A percentile compares a stretch with the other conserved stretches of the same genome.
Conservation (phyloP, 2,113 vertebrate genomes). For the Malaclemys terrapin region DNA sequence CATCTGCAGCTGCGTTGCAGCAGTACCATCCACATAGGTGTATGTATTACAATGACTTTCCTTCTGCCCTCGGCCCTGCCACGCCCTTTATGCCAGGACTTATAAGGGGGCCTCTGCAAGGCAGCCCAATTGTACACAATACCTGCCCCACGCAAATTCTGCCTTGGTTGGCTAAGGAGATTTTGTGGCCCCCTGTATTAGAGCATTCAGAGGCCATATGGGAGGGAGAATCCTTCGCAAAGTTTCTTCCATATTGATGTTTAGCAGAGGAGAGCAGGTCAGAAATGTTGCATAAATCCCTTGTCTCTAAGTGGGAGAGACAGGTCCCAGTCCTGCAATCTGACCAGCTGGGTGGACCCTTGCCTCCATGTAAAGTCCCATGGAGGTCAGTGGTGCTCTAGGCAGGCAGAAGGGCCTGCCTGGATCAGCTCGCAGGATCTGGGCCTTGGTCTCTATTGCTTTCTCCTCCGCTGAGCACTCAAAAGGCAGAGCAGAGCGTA, state of each 20-base stretch:
- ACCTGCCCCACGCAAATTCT: constrained; percentile 19
- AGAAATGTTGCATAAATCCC: background rate
- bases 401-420: background rate
- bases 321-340: background rate
- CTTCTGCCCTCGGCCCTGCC: constrained; percentile 13
- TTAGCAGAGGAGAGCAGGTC: background rate
- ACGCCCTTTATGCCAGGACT: background rate
- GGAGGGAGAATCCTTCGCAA: background rate
- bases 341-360: background rate
- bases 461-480: background rate
- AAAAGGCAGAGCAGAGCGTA: background rate
- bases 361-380: background rate
- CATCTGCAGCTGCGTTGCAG: background rate
- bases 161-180: background rate
- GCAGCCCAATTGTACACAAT: background rate
- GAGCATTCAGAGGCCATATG: constrained; percentile 27
- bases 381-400: too few relatives aligned
- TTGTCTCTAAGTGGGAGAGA: background rate
- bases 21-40: background rate
- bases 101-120: constrained; percentile 13
- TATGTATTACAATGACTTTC: background rate
- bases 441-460: background rate
- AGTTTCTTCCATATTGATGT: background rate
- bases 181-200: constrained; percentile 55
- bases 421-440: background rate